Percentiles rank a stretch among this genome's conserved stretches.
These are phyloP conservation scores for Cryptocheilus praepositus DNA, from an alignment of 2,888 invertebrate species.

Conservation along the genomic window DNA sequence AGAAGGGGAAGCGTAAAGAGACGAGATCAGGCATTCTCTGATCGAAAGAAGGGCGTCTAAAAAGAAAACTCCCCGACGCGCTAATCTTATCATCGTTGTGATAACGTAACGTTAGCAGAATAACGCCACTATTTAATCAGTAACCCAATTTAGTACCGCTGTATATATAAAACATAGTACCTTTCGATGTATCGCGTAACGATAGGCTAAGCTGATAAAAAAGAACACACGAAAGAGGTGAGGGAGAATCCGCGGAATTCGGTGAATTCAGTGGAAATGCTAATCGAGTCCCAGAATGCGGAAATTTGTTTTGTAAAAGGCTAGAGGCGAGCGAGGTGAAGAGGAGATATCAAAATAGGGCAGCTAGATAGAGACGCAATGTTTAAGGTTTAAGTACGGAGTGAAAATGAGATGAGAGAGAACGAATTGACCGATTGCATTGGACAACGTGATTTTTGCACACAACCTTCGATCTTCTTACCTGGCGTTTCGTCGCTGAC, in stretches of 20 bases:
- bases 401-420: slow-evolving; percentile 6
- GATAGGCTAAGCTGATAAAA: not conserved
- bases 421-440: not conserved
- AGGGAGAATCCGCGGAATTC: not conserved
- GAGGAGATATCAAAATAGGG: slow-evolving; percentile 18
- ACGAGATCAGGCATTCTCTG: slow-evolving; percentile 9
- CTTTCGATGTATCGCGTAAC: slow-evolving; percentile 70
- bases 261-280: no score
- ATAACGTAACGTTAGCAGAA: slow-evolving; percentile 71
- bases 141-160: slow-evolving; percentile 70
- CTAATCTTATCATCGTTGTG: slow-evolving; percentile 73
- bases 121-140: slow-evolving; percentile 72
- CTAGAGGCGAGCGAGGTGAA: slow-evolving; percentile 15
- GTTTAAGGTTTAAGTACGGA: slow-evolving; percentile 28
- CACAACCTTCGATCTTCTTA: no score
- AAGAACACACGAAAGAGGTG: not conserved
- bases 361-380: slow-evolving; percentile 34
- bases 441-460: not conserved
- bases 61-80: slow-evolving; percentile 31
- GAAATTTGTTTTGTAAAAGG: slow-evolving; percentile 41
- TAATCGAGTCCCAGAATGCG: not conserved
- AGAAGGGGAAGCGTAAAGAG: slow-evolving; percentile 10
- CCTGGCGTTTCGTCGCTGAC: no score
- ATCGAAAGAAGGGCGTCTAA: slow-evolving; percentile 16
- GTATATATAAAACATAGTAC: slow-evolving; percentile 68